A percentile compares a stretch with the other conserved stretches of the same genome.
Evolutionary conservation across 2,888 invertebrate genomes (phyloP).

Genomic region (Amiota mariae): DNA sequence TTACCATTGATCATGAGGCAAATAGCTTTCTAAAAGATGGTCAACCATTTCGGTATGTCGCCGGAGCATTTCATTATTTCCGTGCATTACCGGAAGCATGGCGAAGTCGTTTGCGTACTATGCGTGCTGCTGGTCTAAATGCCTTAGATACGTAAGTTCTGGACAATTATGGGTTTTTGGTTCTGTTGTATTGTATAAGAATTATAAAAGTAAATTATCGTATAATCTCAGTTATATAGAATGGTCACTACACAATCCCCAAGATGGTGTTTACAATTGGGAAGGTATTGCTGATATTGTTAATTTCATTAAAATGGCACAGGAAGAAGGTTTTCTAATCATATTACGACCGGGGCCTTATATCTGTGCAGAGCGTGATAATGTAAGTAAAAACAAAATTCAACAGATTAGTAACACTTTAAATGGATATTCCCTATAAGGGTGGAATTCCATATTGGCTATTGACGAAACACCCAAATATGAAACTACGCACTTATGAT

Average conservation of each 20-base stretch:
- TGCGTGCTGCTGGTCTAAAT: constrained; percentile 89
- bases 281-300: constrained; percentile 81
- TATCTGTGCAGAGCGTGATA: constrained; percentile 92
- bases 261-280: constrained; percentile 79
- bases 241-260: constrained; percentile 91
- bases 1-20: constrained; percentile 75
- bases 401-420: neutral
- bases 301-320: constrained; percentile 81
- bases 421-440: constrained; percentile 72
- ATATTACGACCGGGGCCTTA: constrained; percentile 91
- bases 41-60: constrained; percentile 80
- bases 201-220: too few species aligned
- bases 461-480: constrained; percentile 76
- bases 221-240: constrained; percentile 81
- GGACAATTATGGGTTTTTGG: too few species aligned
- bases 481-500: constrained; percentile 80
- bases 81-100: constrained; percentile 86
- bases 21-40: constrained; percentile 83
- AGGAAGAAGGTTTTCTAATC: constrained; percentile 85
- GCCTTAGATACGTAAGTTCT: constrained; percentile 84
- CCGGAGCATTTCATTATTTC: constrained; percentile 91
- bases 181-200: too few species aligned
- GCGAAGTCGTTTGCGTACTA: constrained; percentile 83
- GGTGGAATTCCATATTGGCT: constrained; percentile 88
- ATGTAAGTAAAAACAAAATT: constrained; percentile 70